Conservation (phyloP, 2,888 invertebrate species). For the Miltochrista miniata region DNA sequence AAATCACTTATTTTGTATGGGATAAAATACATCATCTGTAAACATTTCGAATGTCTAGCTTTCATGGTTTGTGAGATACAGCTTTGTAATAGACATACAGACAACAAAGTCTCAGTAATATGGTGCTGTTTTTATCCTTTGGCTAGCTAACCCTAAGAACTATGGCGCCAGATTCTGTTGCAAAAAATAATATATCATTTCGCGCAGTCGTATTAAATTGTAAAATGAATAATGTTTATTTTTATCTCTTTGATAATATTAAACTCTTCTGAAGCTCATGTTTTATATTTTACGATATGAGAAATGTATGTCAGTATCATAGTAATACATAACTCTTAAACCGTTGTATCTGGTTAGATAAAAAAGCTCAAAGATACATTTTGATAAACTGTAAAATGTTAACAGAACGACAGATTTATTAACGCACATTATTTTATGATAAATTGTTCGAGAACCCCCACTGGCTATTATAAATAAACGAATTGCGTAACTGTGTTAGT, state of each 20-base stretch:
- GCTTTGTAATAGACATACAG: too few species aligned
- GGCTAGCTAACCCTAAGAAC: too few species aligned
- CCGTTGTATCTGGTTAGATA: background rate
- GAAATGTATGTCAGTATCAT: background rate
- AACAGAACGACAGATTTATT: too few species aligned
- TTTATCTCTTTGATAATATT: background rate
- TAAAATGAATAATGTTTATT: background rate
- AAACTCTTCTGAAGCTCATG: background rate
- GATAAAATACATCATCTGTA: too few species aligned
- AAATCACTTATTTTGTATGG: too few species aligned
- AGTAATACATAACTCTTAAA: too few species aligned
- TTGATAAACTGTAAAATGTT: background rate
- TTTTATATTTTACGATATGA: background rate
- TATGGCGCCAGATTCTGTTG: constrained; percentile 2
- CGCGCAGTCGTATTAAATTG: background rate
- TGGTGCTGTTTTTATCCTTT: too few species aligned
- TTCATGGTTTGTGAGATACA: too few species aligned
- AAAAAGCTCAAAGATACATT: background rate
- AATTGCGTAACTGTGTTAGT: background rate
- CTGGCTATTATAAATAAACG: background rate
- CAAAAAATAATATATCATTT: constrained; percentile 6
- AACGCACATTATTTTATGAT: too few species aligned
- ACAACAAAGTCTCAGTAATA: too few species aligned
- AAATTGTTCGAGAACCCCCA: background rate
- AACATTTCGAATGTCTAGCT: too few species aligned